Evolutionary conservation across 2,113 vertebrate genomes (phyloP).

Genomic region (Ictidomys tridecemlineatus): DNA sequence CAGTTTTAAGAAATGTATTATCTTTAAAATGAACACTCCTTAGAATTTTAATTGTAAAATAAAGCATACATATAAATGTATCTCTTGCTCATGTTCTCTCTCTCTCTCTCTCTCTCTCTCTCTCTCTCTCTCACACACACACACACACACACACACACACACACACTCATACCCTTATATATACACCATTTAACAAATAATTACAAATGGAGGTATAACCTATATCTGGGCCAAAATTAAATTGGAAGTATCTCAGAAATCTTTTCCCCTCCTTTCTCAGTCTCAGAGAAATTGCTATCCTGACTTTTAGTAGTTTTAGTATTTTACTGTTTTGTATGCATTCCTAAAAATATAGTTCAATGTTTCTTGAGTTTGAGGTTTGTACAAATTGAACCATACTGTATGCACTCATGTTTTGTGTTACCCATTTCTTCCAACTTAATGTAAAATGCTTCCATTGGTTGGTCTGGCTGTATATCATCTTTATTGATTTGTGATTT

Average conservation of each 20-base stretch:
- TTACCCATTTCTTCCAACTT: neutral
- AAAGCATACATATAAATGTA: neutral
- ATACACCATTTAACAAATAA: neutral
- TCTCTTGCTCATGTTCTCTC: neutral
- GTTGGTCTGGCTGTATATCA: neutral
- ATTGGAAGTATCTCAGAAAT: neutral
- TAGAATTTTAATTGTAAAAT: neutral
- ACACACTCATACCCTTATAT: neutral
- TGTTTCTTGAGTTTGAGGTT: neutral
- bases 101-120: no score
- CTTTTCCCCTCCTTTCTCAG: neutral
- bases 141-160: no score
- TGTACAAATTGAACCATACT: neutral
- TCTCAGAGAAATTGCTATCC: neutral
- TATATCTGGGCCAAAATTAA: neutral
- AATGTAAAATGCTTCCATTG: neutral
- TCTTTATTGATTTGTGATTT: neutral
- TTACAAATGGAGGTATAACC: neutral
- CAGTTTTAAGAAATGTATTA: neutral
- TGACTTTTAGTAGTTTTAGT: neutral
- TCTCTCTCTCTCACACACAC: no score
- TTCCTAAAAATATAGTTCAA: neutral
- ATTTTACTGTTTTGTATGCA: neutral
- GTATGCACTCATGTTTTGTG: neutral
- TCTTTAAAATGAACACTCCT: neutral